Conservation (phyloP, 2,888 invertebrate species). For the Tinea pellionella region DNA sequence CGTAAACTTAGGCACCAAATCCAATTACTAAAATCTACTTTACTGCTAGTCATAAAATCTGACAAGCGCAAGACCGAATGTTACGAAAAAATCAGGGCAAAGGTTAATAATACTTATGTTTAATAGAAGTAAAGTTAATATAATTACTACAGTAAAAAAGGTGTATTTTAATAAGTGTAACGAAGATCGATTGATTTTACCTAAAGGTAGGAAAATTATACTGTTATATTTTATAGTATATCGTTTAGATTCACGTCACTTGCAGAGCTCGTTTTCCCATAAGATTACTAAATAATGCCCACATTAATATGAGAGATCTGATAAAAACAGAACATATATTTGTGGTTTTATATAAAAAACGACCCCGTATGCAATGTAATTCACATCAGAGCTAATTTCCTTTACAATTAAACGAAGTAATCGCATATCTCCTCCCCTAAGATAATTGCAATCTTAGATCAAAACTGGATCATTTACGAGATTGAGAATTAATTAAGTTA, state of each 20-base stretch:
- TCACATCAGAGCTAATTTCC: no score
- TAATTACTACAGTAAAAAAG: not conserved
- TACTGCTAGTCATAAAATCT: not conserved
- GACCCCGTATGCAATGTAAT: no score
- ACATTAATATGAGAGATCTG: no score
- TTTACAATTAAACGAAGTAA: not conserved
- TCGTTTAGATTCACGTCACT: no score
- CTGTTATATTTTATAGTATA: no score
- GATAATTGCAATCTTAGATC: not conserved
- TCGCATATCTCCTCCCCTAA: not conserved
- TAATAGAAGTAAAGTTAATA: not conserved
- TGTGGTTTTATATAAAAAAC: no score
- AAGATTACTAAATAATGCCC: no score
- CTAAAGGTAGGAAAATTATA: no score
- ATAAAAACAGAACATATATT: no score
- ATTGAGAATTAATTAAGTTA: not conserved
- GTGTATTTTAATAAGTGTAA: no score
- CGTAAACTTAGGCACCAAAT: not conserved
- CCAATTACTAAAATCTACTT: not conserved
- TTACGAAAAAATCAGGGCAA: not conserved
- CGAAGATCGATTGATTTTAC: no score
- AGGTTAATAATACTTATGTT: not conserved
- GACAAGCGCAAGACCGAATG: not conserved
- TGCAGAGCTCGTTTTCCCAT: no score
- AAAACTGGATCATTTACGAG: not conserved